These are phyloP conservation scores for Brachyopa scutellaris DNA, from an alignment of 2,888 invertebrate species.

Conservation along the genomic window DNA sequence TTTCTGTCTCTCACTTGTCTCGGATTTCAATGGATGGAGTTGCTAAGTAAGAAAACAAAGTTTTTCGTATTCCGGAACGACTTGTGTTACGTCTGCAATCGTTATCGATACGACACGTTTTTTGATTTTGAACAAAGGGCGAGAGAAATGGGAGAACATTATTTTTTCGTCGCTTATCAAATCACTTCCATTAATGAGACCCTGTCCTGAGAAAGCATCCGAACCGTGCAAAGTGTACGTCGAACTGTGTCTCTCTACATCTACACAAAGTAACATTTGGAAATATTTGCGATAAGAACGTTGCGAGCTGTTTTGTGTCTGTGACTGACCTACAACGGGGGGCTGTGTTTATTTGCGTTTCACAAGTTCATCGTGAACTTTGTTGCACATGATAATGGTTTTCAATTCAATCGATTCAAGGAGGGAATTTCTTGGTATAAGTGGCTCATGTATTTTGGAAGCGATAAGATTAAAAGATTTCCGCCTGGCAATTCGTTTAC, in stretches of 20 bases:
- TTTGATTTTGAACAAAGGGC: neutral
- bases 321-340: neutral
- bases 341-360: neutral
- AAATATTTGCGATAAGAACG: neutral
- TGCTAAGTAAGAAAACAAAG: neutral
- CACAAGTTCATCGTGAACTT: neutral
- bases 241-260: neutral
- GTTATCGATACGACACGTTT: constrained; percentile 3
- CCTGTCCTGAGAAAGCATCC: neutral
- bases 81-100: constrained; percentile 4
- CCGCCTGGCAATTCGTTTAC: neutral
- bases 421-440: too few species aligned
- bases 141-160: neutral
- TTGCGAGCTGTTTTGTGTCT: too few species aligned
- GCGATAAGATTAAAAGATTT: constrained; percentile 10
- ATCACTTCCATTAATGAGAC: constrained; percentile 8
- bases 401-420: too few species aligned
- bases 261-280: neutral
- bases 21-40: too few species aligned
- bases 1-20: too few species aligned
- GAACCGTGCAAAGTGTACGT: neutral
- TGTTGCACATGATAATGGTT: too few species aligned
- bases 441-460: too few species aligned
- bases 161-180: constrained; percentile 9
- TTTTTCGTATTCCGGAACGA: neutral